Percentiles rank a stretch among this genome's conserved stretches.
Conservation (phyloP, 2,113 vertebrate genomes). For the Etia nguti region DNA sequence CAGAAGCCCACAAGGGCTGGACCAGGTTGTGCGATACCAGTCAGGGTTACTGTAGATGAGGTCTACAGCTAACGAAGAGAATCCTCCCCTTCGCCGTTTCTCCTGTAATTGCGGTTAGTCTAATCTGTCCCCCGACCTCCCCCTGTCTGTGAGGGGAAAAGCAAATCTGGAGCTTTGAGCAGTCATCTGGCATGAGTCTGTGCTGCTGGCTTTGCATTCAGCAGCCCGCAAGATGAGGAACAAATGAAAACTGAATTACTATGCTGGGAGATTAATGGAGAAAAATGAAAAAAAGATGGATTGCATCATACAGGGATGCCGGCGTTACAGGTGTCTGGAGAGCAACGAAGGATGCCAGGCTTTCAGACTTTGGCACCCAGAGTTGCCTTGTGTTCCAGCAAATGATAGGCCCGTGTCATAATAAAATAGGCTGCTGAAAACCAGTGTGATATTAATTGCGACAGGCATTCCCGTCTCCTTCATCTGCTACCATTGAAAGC, state of each 20-base stretch:
- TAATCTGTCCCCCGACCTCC: slow-evolving; percentile 41
- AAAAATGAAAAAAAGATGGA: slow-evolving; percentile 24
- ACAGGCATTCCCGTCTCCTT: not conserved
- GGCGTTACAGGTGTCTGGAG: slow-evolving; percentile 35
- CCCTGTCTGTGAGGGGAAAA: not conserved
- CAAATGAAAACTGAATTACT: slow-evolving; percentile 34
- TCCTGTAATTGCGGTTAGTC: slow-evolving; percentile 33
- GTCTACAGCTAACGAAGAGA: slow-evolving; percentile 14
- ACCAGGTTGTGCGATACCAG: slow-evolving; percentile 33
- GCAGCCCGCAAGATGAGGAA: slow-evolving; percentile 9
- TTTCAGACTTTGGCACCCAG: slow-evolving; percentile 10
- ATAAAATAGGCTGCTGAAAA: not conserved
- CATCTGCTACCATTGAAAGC: not conserved
- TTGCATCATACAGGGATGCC: not conserved
- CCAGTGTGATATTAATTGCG: slow-evolving; percentile 12
- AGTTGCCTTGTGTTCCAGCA: not conserved
- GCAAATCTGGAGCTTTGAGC: not conserved
- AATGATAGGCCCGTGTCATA: not conserved
- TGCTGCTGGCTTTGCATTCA: not conserved
- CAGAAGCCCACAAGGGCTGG: slow-evolving; percentile 14
- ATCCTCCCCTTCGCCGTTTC: slow-evolving; percentile 21
- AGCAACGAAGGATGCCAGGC: slow-evolving; percentile 6
- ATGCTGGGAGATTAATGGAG: slow-evolving; percentile 35
- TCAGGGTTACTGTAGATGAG: not conserved
- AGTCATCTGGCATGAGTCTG: not conserved